A percentile compares a stretch with the other conserved stretches of the same genome.
These are phyloP conservation scores for Malurus cyaneus DNA, from an alignment of 2,113 vertebrate species.

Conservation along the genomic window DNA sequence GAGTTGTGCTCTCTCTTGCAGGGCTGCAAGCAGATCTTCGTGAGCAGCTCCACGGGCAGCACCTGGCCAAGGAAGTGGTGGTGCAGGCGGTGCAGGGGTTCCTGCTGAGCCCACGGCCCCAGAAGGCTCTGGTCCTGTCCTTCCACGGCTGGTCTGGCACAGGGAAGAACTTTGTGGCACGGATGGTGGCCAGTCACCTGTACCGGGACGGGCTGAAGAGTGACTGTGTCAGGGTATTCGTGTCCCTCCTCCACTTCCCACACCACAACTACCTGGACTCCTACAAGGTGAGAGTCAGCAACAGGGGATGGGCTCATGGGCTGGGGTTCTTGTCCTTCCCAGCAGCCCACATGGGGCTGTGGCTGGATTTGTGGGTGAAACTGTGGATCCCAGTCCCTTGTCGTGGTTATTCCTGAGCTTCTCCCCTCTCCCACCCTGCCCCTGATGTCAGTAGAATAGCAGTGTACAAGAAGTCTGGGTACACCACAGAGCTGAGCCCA, in stretches of 20 bases:
- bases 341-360: fast-evolving
- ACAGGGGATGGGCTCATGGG: fast-evolving
- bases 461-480: not conserved
- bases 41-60: constrained; percentile 88
- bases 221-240: constrained; percentile 86
- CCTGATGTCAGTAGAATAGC: no score
- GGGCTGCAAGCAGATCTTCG: constrained; percentile 84
- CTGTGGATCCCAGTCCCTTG: fast-evolving
- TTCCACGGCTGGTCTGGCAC: constrained; percentile 97
- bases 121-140: constrained; percentile 87
- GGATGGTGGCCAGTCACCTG: constrained; percentile 86
- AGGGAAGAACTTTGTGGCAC: constrained; percentile 93
- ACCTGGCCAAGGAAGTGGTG: constrained; percentile 83
- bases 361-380: not conserved
- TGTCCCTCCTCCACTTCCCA: constrained; percentile 90
- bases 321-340: not conserved
- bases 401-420: not conserved
- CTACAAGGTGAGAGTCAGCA: constrained; percentile 83
- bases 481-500: not conserved
- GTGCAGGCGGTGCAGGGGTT: constrained; percentile 78
- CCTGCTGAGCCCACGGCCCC: constrained; percentile 75
- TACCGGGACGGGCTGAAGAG: constrained; percentile 88
- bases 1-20: constrained; percentile 30
- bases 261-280: constrained; percentile 81
- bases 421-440: not conserved